Evolutionary conservation across 1,140 invertebrate species (phyloP), one percentile per base, ranked within the genome.

Genomic region (Diabrotica undecimpunctata): DNA sequence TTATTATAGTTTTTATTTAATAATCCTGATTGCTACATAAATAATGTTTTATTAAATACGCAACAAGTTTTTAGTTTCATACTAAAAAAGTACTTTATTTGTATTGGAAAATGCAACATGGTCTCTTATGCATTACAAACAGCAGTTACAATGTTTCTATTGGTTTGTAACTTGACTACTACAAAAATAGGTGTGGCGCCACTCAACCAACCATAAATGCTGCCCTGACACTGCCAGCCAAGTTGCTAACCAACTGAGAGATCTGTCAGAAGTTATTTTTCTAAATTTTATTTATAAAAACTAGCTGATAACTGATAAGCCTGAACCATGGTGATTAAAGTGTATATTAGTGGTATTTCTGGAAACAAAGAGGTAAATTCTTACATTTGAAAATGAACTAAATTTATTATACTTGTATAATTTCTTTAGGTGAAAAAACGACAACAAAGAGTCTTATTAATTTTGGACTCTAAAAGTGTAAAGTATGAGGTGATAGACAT

Each of bases 401-500:
- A 9, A 62, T 12, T 52, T 54, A 39, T 37, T 55, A 60, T 71
- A 54, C 36, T 53, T 61, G 14, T 41, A 59, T 55, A 53, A 51
- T 63, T 68, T 61, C 83, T 83, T 46, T 77, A 97, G 96, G 91
- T 97, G 38, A 95, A 96, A 80, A 97, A 97, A 79, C 84, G 93
- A 71, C 95, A 97, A 78, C 92, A 96, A 78, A 85, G 93, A 65
- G 92, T 97, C 14, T 80, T 92, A 63, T 93, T 96, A 87, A 94
- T 96, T 75, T 81, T 98, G 70, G 92, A 95, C 74, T 93, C 92
- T 72, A 92, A 94, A 83, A 89, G 87, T 79, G 90, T 97, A 71
- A 84, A 89, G 66, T 96, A 94, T 81, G 88, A 94, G 79, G 82
- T 88, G 13, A 89, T 97, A 71, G 96, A 98, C 79, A 96, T 98